A percentile compares a stretch with the other conserved stretches of the same genome.
These are phyloP conservation scores for Idaea aversata DNA, from an alignment of 2,888 invertebrate species.

Conservation along the genomic window DNA sequence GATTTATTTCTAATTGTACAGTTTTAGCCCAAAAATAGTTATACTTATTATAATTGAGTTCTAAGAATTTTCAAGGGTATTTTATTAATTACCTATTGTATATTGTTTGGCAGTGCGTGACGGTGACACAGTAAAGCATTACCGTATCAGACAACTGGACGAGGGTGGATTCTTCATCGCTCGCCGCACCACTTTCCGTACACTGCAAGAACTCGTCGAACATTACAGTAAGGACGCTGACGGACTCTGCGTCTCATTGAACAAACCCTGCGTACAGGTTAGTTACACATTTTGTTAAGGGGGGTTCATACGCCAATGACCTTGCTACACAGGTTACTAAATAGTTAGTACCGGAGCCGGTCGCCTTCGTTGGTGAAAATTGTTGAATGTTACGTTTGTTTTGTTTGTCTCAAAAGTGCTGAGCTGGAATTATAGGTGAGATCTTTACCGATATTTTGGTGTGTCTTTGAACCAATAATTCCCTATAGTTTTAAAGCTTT, in stretches of 20 bases:
- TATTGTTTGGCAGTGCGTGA: slow-evolving; percentile 88
- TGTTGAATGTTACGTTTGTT: too few species aligned
- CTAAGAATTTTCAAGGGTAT: background rate
- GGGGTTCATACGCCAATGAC: too few species aligned
- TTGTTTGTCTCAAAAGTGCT: too few species aligned
- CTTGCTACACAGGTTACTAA: too few species aligned
- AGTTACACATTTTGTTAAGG: slow-evolving; percentile 29
- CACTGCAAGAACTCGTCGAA: slow-evolving; percentile 97
- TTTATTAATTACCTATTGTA: background rate
- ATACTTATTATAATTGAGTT: background rate
- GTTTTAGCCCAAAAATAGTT: too few species aligned
- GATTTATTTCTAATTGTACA: too few species aligned
- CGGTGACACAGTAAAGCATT: slow-evolving; percentile 99
- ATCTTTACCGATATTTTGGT: too few species aligned
- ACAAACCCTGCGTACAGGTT: slow-evolving; percentile 96
- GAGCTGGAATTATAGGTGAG: too few species aligned
- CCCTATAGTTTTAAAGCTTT: too few species aligned
- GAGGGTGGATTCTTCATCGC: slow-evolving; percentile 99
- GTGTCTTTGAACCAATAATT: too few species aligned
- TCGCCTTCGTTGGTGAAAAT: too few species aligned
- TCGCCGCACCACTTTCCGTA: slow-evolving; percentile 97
- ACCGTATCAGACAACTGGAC: slow-evolving; percentile 98
- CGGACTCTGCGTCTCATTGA: slow-evolving; percentile 98
- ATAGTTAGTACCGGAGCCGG: too few species aligned
- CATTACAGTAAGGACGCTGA: slow-evolving; percentile 99